Base-by-base conservation (phyloP, 1,140 invertebrate genomes). In the Plodia interpunctella region DNA sequence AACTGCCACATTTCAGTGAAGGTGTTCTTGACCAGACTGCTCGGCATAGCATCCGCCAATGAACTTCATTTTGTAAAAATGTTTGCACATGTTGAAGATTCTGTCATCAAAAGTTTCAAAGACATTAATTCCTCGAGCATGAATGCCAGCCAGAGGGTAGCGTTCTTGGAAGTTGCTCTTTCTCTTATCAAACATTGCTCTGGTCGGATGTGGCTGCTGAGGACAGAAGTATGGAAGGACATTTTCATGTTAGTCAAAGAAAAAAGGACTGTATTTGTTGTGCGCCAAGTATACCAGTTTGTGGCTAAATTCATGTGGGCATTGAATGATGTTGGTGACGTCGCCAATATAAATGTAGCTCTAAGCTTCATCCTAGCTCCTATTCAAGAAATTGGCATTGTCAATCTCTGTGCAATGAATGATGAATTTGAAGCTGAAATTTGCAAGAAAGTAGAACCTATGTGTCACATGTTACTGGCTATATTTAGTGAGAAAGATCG, bases 251-350 rank as follows among this genome's bases (percentile, higher is more conserved):
- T 85, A 4, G 76, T 77, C 28, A 72, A 82, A 57, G 69, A 82
- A 21, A 78, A 74, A 54, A 66, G 74, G 54, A 87, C 87, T 1
- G 80, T 89, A 0, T 89, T 87, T 66, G 76, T 87, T 28, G 63
- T 83, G 8, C 65, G 87, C 8, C 74, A 84, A 66, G 76, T 77
- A 13, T 83, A 86, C 62, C 84, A 86, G 55, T 89, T 87, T 59
- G 74, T 72, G 9, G 63, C 80, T 5, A 66, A 62, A 25, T 82
- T 89, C 21, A 51, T 84, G 4, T 89, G 87, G 87, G 75, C 73
- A 68, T 57, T 89, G 1, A 83, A 77, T 17, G 70, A 80, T 54
- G 65, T 79, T 10, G 66, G 60, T 17, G 75, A 80, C 35, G 68
- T 66, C n/a, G 25, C 25, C 10, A 76, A 70, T 54, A 60, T 86